phyloP scores from a whole-genome alignment of 2,797 vertebrate genomes.

The Fistularia tabacaria region DNA sequence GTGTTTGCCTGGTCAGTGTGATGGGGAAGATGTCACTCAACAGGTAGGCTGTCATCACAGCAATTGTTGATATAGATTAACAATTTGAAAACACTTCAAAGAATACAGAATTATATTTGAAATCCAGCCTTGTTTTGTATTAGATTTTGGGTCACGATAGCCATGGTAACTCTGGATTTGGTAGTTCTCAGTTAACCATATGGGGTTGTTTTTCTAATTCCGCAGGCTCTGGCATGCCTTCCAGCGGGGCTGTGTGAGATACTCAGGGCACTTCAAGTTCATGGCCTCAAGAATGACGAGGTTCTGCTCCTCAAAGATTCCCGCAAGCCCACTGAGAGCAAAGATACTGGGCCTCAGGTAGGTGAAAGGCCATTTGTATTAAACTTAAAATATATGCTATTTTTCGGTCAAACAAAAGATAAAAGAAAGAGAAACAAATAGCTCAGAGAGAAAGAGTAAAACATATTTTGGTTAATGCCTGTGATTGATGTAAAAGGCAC shows the following conservation, averaged over 20 bases:
- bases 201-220: neutral
- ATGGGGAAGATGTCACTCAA: constrained; percentile 70
- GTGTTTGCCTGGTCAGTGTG: constrained; percentile 71
- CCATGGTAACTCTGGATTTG: no score
- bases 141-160: no score
- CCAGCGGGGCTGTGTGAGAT: constrained; percentile 84
- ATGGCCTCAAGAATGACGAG: constrained; percentile 88
- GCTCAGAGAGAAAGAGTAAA: no score
- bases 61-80: no score
- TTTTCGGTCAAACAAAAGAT: no score
- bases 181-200: no score
- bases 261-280: constrained; percentile 84
- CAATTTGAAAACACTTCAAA: no score
- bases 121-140: no score
- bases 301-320: constrained; percentile 87
- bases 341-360: constrained; percentile 55
- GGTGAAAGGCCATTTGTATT: neutral
- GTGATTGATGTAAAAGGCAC: no score
- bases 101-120: no score
- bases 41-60: constrained; percentile 54
- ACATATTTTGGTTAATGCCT: no score
- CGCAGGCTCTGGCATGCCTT: constrained; percentile 73
- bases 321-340: constrained; percentile 69
- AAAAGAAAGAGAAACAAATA: neutral
- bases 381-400: neutral